Evolutionary conservation across 2,797 vertebrate species (phyloP).

Genomic region (Artibeus jamaicensis): DNA sequence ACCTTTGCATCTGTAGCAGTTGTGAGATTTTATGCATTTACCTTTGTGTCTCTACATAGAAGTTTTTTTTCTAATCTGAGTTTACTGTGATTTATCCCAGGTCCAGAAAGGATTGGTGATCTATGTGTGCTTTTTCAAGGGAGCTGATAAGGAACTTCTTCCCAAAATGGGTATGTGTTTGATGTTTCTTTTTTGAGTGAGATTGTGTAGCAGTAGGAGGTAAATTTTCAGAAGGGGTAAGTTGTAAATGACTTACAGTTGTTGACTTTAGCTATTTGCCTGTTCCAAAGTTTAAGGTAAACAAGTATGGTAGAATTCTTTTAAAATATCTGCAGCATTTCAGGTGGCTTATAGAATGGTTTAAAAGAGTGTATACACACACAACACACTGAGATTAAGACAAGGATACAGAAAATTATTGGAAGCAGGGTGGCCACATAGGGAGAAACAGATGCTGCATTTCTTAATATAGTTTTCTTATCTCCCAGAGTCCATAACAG

Average conservation of each 20-base stretch:
- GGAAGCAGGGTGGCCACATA: background rate
- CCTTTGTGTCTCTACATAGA: background rate
- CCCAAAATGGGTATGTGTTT: conserved; percentile 91
- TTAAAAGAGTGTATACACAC: background rate
- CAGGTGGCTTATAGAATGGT: conserved; percentile 17
- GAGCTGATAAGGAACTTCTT: conserved; percentile 90
- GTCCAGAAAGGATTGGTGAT: conserved; percentile 92
- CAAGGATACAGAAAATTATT: conserved; percentile 3
- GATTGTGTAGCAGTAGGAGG: background rate
- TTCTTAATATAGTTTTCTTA: conserved; percentile 26
- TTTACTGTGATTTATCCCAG: conserved; percentile 80
- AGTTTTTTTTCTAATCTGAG: conserved; percentile 18
- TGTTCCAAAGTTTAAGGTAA: conserved; percentile 11
- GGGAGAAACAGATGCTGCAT: conserved; percentile 27
- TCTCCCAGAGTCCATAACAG: background rate
- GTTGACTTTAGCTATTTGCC: background rate
- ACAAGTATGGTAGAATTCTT: background rate
- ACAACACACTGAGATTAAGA: background rate
- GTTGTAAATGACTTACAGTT: conserved; percentile 12
- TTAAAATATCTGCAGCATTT: background rate
- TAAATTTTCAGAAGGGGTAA: background rate
- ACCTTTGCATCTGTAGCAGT: background rate
- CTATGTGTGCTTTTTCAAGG: conserved; percentile 97
- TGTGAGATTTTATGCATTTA: conserved; percentile 8
- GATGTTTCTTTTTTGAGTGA: conserved; percentile 10